Conservation (phyloP, 2,888 invertebrate species). For the Coenonympha glycerion region DNA sequence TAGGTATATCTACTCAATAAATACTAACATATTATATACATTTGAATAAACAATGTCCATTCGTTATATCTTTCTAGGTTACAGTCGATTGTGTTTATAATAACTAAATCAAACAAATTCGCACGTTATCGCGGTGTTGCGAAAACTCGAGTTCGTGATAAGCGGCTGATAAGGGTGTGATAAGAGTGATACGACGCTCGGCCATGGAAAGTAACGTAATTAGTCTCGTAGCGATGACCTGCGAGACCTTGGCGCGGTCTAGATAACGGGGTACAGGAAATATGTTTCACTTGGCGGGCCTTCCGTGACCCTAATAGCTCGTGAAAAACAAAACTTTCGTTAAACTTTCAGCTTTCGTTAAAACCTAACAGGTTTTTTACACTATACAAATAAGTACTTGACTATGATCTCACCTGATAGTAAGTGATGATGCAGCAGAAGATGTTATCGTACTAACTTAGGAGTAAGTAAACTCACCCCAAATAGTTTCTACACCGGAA, state of each 20-base stretch:
- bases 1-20: too few species aligned
- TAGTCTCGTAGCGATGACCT: slow-evolving; percentile 44
- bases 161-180: slow-evolving; percentile 11
- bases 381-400: too few species aligned
- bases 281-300: background rate
- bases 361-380: too few species aligned
- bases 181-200: slow-evolving; percentile 29
- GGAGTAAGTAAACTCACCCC: too few species aligned
- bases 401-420: too few species aligned
- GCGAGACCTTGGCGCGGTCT: slow-evolving; percentile 41
- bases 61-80: slow-evolving; percentile 16
- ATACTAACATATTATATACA: background rate
- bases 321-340: too few species aligned
- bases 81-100: slow-evolving; percentile 19
- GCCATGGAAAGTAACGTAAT: slow-evolving; percentile 38
- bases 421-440: too few species aligned
- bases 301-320: too few species aligned
- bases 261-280: slow-evolving; percentile 11
- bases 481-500: too few species aligned
- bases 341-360: too few species aligned
- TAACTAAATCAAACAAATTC: slow-evolving; percentile 19
- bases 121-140: slow-evolving; percentile 28
- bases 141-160: slow-evolving; percentile 29
- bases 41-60: slow-evolving; percentile 4
- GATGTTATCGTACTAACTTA: too few species aligned